Percentiles rank a stretch among this genome's conserved stretches.
Evolutionary conservation across 2,797 vertebrate species (phyloP).

Genomic region (Geotrypetes seraphini): DNA sequence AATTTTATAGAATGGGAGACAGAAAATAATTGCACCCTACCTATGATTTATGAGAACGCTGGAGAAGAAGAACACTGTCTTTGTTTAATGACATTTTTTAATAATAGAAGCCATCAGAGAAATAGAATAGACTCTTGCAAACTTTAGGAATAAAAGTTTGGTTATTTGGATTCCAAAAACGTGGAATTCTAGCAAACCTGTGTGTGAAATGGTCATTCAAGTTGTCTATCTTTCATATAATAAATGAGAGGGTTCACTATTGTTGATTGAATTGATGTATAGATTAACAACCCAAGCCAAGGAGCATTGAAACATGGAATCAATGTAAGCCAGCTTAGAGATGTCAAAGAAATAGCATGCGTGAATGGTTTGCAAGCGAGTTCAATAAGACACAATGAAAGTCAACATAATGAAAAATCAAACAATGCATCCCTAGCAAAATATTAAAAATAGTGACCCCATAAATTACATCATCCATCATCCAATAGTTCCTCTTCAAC

Average conservation of each 20-base stretch:
- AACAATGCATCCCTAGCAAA: conserved; percentile 24
- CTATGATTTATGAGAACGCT: too few relatives aligned
- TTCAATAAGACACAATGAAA: conserved; percentile 33
- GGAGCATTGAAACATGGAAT: conserved; percentile 39
- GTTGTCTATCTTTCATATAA: conserved; percentile 33
- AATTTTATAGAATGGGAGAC: too few relatives aligned
- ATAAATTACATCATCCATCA: conserved; percentile 15
- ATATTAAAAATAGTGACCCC: conserved; percentile 16
- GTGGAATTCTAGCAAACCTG: conserved; percentile 36
- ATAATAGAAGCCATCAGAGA: too few relatives aligned
- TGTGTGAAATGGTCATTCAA: conserved; percentile 26
- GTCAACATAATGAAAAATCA: conserved; percentile 22
- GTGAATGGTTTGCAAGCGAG: conserved; percentile 41
- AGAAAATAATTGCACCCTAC: too few relatives aligned
- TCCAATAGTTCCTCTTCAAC: conserved; percentile 1
- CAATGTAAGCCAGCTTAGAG: conserved; percentile 39
- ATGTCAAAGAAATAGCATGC: conserved; percentile 43
- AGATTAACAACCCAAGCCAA: conserved; percentile 42
- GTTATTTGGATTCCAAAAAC: too few relatives aligned
- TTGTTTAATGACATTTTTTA: too few relatives aligned
- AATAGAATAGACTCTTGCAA: too few relatives aligned
- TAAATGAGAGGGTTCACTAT: conserved; percentile 23
- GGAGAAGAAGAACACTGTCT: too few relatives aligned
- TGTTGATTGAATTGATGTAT: conserved; percentile 33
- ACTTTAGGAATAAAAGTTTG: too few relatives aligned